Evolutionary conservation across 2,888 invertebrate species (phyloP).

Genomic region (Steinernema carpocapsae): DNA sequence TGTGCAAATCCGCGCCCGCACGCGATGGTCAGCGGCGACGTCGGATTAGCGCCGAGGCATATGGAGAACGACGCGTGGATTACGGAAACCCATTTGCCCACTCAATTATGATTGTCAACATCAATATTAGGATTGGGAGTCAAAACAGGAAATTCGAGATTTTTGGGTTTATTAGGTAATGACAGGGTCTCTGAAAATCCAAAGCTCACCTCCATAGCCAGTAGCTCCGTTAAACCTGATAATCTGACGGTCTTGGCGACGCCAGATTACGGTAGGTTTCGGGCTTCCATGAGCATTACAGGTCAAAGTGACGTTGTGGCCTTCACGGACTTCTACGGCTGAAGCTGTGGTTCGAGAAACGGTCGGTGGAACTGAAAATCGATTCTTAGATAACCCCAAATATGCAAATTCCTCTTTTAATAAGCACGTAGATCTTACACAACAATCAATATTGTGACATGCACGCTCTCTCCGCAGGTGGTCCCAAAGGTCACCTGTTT

Average conservation of each 20-base stretch:
- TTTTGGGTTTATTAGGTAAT: constrained; percentile 39
- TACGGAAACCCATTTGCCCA: constrained; percentile 33
- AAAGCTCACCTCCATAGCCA: constrained; percentile 64
- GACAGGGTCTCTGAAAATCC: not conserved
- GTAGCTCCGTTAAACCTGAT: constrained; percentile 67
- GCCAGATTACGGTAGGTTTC: constrained; percentile 65
- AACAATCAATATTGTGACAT: constrained; percentile 26
- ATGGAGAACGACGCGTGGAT: constrained; percentile 27
- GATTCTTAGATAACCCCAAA: not conserved
- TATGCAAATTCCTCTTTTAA: too few species aligned
- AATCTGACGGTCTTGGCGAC: constrained; percentile 64
- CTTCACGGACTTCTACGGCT: constrained; percentile 79
- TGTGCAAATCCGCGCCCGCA: constrained; percentile 24
- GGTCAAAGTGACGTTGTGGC: constrained; percentile 67
- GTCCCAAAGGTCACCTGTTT: constrained; percentile 19
- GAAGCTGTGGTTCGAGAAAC: constrained; percentile 88
- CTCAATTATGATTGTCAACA: constrained; percentile 35
- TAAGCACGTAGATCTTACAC: not conserved
- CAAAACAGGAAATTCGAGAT: constrained; percentile 32
- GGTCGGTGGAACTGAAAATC: constrained; percentile 84
- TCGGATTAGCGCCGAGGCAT: constrained; percentile 32
- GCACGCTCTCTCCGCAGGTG: constrained; percentile 10
- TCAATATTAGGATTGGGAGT: constrained; percentile 22
- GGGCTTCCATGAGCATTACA: constrained; percentile 68
- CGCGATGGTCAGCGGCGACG: constrained; percentile 14